Percentiles rank a stretch among this genome's conserved stretches.
These are phyloP conservation scores for Brachionus paranguensis DNA, from an alignment of 1,140 invertebrate species.

Conservation along the genomic window DNA sequence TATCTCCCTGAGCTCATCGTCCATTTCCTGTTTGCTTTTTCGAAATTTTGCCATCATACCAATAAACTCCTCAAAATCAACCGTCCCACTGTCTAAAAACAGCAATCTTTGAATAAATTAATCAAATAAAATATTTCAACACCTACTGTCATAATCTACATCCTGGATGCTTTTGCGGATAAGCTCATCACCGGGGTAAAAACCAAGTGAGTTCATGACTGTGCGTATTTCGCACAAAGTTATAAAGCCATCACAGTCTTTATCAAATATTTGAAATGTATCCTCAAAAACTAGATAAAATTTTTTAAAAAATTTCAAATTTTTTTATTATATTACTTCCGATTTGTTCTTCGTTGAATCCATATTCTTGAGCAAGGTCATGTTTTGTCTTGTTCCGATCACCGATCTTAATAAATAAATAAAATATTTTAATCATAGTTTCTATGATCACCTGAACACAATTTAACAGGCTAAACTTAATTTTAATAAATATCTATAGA, in stretches of 20 bases:
- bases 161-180: background rate
- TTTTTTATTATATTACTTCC: background rate
- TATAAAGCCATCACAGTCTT: constrained; percentile 38
- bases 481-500: no score
- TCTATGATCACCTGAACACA: no score
- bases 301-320: background rate
- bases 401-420: background rate
- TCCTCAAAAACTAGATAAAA: constrained; percentile 31
- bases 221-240: constrained; percentile 28
- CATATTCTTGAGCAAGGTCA: constrained; percentile 16
- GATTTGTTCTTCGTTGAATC: constrained; percentile 37
- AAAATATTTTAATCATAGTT: no score
- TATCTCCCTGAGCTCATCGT: constrained; percentile 21
- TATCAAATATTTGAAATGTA: constrained; percentile 38
- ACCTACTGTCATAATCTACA: constrained; percentile 37
- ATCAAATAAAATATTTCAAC: background rate
- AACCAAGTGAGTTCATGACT: constrained; percentile 31
- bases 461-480: no score
- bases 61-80: constrained; percentile 40
- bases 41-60: constrained; percentile 39
- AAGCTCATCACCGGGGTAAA: background rate
- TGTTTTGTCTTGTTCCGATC: constrained; percentile 31
- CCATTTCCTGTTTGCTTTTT: background rate
- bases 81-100: constrained; percentile 2
- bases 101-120: background rate